Percentiles rank a stretch among this genome's conserved stretches.
Conservation (phyloP, 2,888 invertebrate species). For the Cheilosia vernalis region DNA sequence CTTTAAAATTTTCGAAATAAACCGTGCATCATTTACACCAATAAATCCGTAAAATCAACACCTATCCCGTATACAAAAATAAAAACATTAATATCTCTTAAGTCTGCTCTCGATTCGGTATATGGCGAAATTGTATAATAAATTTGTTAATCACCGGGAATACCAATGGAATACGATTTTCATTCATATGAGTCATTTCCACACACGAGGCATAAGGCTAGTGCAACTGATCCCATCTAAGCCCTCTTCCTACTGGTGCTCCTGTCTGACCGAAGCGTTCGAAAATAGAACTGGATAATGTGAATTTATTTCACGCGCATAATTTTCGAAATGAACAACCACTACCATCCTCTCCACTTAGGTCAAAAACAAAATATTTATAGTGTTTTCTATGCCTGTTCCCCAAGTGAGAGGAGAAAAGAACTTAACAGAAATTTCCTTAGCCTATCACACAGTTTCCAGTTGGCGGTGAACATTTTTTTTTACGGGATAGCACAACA, state of each 20-base stretch:
- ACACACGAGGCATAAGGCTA: slow-evolving; percentile 9
- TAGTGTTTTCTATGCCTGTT: slow-evolving; percentile 26
- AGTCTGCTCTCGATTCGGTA: slow-evolving; percentile 30
- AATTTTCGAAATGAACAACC: slow-evolving; percentile 53
- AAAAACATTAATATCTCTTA: slow-evolving; percentile 33
- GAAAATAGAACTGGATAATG: slow-evolving; percentile 65
- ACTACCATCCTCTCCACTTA: slow-evolving; percentile 29
- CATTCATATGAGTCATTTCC: slow-evolving; percentile 62
- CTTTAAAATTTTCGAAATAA: slow-evolving; percentile 3
- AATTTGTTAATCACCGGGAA: slow-evolving; percentile 61
- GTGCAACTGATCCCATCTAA: slow-evolving; percentile 30
- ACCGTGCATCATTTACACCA: slow-evolving; percentile 27
- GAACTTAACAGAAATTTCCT: slow-evolving; percentile 71
- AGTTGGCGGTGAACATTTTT: slow-evolving; percentile 21
- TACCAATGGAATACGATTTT: slow-evolving; percentile 47
- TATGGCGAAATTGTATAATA: slow-evolving; percentile 70
- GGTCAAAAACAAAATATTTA: slow-evolving; percentile 47
- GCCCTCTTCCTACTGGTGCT: slow-evolving; percentile 7
- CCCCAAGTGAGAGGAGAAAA: slow-evolving; percentile 35
- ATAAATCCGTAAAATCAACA: slow-evolving; percentile 57
- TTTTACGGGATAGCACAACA: slow-evolving; percentile 67
- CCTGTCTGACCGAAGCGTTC: slow-evolving; percentile 40
- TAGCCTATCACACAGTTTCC: slow-evolving; percentile 62
- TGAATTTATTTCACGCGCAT: slow-evolving; percentile 53
- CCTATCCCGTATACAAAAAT: slow-evolving; percentile 38